phyloP scores from a whole-genome alignment of 1,140 invertebrate genomes.

The Gryllus bimaculatus region DNA sequence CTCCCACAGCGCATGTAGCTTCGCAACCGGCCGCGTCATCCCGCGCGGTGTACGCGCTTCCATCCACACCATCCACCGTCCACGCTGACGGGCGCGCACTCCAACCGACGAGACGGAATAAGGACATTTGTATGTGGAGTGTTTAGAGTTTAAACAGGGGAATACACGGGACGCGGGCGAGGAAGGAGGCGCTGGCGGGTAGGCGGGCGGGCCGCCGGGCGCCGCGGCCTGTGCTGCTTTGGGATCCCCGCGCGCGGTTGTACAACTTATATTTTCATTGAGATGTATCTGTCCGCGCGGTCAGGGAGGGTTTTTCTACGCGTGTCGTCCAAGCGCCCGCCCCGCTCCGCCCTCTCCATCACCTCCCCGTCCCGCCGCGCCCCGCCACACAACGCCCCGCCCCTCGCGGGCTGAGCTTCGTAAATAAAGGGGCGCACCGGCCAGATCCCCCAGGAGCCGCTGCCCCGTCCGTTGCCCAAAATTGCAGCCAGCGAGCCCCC shows the following conservation, averaged over 20 bases:
- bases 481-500: no score
- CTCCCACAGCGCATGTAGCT: not conserved
- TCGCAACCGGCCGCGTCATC: no score
- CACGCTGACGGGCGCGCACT: not conserved
- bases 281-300: not conserved
- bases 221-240: no score
- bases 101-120: not conserved
- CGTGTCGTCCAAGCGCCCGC: not conserved
- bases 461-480: no score
- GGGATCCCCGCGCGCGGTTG: not conserved
- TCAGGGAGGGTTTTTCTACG: not conserved
- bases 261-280: not conserved
- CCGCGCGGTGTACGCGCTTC: no score
- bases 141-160: constrained; percentile 1
- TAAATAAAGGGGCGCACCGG: no score
- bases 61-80: no score
- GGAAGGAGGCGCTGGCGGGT: not conserved
- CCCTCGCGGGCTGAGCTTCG: no score
- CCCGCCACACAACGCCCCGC: no score
- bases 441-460: no score
- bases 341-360: not conserved
- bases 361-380: no score
- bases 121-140: not conserved
- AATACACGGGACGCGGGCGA: not conserved
- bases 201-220: no score